Conservation (phyloP, 2,113 vertebrate species). For the Apistogramma diplotaenia region DNA sequence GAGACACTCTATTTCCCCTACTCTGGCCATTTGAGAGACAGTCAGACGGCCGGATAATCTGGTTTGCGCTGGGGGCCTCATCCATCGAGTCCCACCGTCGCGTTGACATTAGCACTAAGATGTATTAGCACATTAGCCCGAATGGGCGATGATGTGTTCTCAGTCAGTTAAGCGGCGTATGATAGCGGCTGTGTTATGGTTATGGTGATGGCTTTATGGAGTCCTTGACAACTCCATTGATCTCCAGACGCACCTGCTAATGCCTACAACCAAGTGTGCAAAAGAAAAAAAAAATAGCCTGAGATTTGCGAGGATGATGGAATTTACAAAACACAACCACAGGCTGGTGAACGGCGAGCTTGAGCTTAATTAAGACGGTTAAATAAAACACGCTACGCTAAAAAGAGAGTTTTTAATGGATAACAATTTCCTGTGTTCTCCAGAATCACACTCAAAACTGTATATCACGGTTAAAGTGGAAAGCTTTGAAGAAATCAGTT, state of each 20-base stretch:
- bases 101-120: constrained; percentile 69
- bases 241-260: constrained; percentile 62
- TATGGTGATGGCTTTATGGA: constrained; percentile 68
- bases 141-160: constrained; percentile 70
- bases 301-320: constrained; percentile 2
- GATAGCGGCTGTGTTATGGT: constrained; percentile 58
- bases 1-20: constrained; percentile 63
- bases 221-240: constrained; percentile 60
- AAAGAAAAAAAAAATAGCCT: background rate
- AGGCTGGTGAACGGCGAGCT: background rate
- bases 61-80: constrained; percentile 67
- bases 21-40: constrained; percentile 63
- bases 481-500: constrained; percentile 28
- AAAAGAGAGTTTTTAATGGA: background rate
- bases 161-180: constrained; percentile 65
- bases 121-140: constrained; percentile 73
- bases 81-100: constrained; percentile 51
- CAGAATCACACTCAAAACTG: background rate
- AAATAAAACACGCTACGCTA: background rate
- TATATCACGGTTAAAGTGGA: background rate
- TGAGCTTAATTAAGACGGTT: constrained; percentile 11
- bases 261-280: constrained; percentile 6
- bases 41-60: constrained; percentile 65
- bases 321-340: background rate
- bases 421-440: background rate